phyloP scores from a whole-genome alignment of 1,140 invertebrate genomes.

The Cyclargus thomasi region DNA sequence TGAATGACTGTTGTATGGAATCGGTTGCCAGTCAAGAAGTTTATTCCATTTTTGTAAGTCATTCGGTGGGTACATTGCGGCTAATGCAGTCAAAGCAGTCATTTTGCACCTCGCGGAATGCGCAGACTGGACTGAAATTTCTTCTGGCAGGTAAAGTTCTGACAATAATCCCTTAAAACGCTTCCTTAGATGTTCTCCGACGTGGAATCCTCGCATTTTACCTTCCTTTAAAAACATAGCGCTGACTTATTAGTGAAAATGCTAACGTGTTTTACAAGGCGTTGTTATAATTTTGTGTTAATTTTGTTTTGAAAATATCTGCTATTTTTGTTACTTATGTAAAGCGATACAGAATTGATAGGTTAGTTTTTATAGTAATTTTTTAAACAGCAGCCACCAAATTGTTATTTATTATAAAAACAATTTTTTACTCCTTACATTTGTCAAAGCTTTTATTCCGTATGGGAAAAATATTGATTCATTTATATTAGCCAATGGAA shows the following conservation, averaged over 20 bases:
- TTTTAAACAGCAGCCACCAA: not conserved
- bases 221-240: constrained; percentile 49
- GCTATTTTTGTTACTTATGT: not conserved
- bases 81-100: constrained; percentile 74
- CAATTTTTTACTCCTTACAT: constrained; percentile 69
- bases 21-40: constrained; percentile 74
- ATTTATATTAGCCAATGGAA: constrained; percentile 79
- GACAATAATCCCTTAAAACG: constrained; percentile 57
- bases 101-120: constrained; percentile 77
- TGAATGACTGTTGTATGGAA: constrained; percentile 67
- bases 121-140: constrained; percentile 72
- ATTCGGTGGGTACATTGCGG: constrained; percentile 74
- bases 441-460: constrained; percentile 82
- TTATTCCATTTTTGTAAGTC: constrained; percentile 65
- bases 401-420: not conserved
- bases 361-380: not conserved
- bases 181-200: constrained; percentile 58
- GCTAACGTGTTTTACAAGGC: not conserved
- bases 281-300: not conserved
- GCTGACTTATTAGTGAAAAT: not conserved
- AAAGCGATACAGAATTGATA: not conserved
- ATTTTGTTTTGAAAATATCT: no score
- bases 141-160: constrained; percentile 56
- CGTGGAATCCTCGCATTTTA: constrained; percentile 54
- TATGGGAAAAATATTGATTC: constrained; percentile 77